A percentile compares a stretch with the other conserved stretches of the same genome.
phyloP scores from a whole-genome alignment of 2,797 vertebrate genomes.

The Schizopygopsis malacanthus region DNA sequence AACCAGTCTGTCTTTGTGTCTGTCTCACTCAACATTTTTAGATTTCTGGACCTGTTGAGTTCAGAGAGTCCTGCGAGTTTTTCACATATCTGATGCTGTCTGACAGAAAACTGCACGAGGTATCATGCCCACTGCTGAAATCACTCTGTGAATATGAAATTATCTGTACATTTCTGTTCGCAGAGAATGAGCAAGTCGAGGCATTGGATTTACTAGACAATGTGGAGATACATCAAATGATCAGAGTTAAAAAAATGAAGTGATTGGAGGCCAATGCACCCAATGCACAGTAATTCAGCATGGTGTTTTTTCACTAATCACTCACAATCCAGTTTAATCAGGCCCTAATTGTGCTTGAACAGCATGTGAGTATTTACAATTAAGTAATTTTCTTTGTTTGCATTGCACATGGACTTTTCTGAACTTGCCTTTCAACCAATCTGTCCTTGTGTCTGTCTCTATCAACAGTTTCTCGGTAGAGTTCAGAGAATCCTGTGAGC shows the following conservation, averaged over 20 bases:
- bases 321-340: background rate
- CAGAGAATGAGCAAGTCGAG: background rate
- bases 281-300: background rate
- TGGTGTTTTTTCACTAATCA: background rate
- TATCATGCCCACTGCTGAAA: background rate
- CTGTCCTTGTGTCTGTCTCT: background rate
- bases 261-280: background rate
- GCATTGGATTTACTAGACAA: background rate
- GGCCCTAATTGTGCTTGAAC: background rate
- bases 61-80: background rate
- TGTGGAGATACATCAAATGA: background rate
- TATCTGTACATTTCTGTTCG: background rate
- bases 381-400: slow-evolving; percentile 6
- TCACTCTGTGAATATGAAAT: slow-evolving; percentile 27
- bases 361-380: background rate
- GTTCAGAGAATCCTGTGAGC: background rate
- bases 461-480: background rate
- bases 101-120: slow-evolving; percentile 26
- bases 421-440: background rate
- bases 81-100: slow-evolving; percentile 1
- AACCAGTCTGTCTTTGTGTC: slow-evolving; percentile 7
- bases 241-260: background rate
- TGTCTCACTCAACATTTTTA: slow-evolving; percentile 2
- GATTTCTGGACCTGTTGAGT: slow-evolving; percentile 16
- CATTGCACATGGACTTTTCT: background rate